Evolutionary conservation across 2,888 invertebrate species (phyloP).

Genomic region (Agonopterix arenella): DNA sequence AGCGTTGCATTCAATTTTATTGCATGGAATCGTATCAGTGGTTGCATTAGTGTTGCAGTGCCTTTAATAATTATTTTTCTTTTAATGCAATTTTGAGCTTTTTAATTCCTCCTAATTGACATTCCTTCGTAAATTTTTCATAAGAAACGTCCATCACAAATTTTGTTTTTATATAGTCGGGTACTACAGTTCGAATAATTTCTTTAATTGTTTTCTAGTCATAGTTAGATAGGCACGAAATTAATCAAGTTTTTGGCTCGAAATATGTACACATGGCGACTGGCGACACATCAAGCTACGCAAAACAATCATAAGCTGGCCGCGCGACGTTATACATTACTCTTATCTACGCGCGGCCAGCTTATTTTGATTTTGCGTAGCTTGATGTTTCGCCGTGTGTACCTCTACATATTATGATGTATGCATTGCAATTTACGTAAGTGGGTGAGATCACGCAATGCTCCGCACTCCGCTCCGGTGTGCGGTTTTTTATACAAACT

Average conservation of each 20-base stretch:
- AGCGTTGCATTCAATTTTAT: not conserved
- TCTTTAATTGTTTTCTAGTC: conserved; percentile 24
- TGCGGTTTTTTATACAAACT: too few relatives aligned
- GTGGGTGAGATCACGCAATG: too few relatives aligned
- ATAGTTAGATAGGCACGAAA: conserved; percentile 27
- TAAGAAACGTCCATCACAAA: not conserved
- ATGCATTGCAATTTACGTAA: too few relatives aligned
- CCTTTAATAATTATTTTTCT: conserved; percentile 29
- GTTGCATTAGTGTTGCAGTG: conserved; percentile 23
- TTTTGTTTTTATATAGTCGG: not conserved
- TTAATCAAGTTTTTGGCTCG: conserved; percentile 2
- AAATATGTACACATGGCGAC: not conserved
- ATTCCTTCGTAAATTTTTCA: conserved; percentile 17
- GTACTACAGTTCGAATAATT: too few relatives aligned
- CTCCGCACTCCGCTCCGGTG: too few relatives aligned
- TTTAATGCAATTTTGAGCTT: not conserved
- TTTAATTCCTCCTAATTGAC: conserved; percentile 11
- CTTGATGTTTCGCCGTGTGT: too few relatives aligned
- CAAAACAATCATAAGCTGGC: too few relatives aligned
- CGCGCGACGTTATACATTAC: too few relatives aligned
- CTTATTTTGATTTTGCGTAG: too few relatives aligned
- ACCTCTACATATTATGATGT: too few relatives aligned
- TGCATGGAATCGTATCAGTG: not conserved
- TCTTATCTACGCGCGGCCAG: too few relatives aligned
- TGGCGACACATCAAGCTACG: too few relatives aligned